Evolutionary conservation across 2,888 invertebrate species (phyloP).

Genomic region (Leptopterna dolabrata): DNA sequence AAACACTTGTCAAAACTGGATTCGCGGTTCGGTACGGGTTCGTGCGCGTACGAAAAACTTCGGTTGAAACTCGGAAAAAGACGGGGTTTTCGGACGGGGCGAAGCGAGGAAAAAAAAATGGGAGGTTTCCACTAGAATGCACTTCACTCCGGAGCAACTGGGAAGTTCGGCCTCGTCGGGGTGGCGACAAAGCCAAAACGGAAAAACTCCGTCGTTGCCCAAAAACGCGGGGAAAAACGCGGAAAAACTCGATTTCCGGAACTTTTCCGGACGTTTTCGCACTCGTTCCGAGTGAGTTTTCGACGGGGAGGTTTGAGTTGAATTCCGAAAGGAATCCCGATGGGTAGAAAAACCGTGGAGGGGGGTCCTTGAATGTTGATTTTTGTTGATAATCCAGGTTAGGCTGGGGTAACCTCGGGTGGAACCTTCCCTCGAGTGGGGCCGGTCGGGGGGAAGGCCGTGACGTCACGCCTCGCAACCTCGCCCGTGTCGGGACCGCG

Average conservation of each 20-base stretch:
- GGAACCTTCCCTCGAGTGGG: constrained; percentile 11
- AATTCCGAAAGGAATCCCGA: constrained; percentile 30
- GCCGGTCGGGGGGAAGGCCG: not conserved
- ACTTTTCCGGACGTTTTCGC: not conserved
- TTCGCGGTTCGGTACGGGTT: not conserved
- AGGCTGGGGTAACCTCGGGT: constrained; percentile 33
- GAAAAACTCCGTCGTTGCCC: not conserved
- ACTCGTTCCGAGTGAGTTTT: not conserved
- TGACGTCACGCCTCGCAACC: constrained; percentile 44
- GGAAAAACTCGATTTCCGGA: not conserved
- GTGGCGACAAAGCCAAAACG: constrained; percentile 22
- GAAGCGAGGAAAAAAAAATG: constrained; percentile 45
- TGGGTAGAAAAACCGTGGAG: constrained; percentile 40
- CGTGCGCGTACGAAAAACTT: constrained; percentile 1
- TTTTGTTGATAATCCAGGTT: constrained; percentile 55
- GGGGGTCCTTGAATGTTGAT: constrained; percentile 50
- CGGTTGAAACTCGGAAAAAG: not conserved
- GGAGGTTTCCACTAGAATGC: constrained; percentile 55
- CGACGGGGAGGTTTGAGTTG: constrained; percentile 19
- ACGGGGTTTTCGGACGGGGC: not conserved
- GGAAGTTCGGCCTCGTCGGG: constrained; percentile 46
- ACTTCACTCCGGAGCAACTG: constrained; percentile 50
- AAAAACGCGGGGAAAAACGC: not conserved
- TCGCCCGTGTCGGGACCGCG: not conserved
- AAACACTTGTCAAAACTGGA: not conserved